Base-by-base conservation (phyloP, 2,888 invertebrate species). In the Cerceris ruficornis region DNA sequence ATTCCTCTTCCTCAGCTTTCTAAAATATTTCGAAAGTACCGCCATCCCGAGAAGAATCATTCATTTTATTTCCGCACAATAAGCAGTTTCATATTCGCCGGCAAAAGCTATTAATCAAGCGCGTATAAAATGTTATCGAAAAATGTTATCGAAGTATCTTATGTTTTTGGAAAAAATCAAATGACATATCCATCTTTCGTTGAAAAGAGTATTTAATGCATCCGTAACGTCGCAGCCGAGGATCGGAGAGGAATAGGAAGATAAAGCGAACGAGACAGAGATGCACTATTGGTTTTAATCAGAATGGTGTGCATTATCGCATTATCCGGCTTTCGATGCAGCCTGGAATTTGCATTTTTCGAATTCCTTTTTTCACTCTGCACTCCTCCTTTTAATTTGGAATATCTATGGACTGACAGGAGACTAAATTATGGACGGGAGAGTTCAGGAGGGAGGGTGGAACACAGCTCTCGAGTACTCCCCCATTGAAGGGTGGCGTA, bases 341-440 rank as follows among this genome's bases (percentile, higher is more conserved):
- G 54, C 39, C 14, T 50, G 54, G 17, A 62, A 62, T 70, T 62
- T 57, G 57, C 69, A 70, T 70, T 70, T 46, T 15, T 13, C 69
- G 41, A 57, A 52, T 57, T 60, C 69, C 58, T 54, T 70, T 54
- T 50, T 55, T 39, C 11, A 15, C 46, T 50, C 50, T 50, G 17
- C 43, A 41, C 7, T 55, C 14, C 15, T 28, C 62, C 59, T 66
- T 66, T 77, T 69, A 66, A 69, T 75, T 52, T 57, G 43, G 43
- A 65, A 68, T 69, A 65, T 69, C 73, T 65, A 69, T 58, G 58
- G 73, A 72, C 64, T 58, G 69, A 68, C 69, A 54, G 50, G 69
- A 65, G 64, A 80, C 50, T 73, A 77, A 77, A 80, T 80, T 80
- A 80, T 80, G 73, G 76, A 70, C 61, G 73, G 76, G 77, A 61